These are phyloP conservation scores for Chloebia gouldiae DNA, from an alignment of 2,113 vertebrate genomes.

Conservation along the genomic window DNA sequence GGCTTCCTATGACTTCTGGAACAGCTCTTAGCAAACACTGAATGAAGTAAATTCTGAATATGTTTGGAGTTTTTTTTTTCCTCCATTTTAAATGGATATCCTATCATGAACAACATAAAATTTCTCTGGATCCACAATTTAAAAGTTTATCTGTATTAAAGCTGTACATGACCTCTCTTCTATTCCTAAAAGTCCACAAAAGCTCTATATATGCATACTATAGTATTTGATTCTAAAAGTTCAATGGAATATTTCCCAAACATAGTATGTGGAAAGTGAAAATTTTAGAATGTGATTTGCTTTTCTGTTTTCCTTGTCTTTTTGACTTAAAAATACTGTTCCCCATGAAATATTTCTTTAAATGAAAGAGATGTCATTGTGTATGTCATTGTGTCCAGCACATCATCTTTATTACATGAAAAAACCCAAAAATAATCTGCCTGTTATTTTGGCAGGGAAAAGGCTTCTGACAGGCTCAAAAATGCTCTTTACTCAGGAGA, in stretches of 20 bases:
- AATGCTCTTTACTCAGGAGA: neutral
- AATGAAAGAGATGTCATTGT: neutral
- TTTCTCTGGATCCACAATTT: neutral
- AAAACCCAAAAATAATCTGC: neutral
- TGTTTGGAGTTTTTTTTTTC: fast-evolving
- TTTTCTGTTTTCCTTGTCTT: neutral
- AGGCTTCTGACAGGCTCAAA: neutral
- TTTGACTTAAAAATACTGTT: neutral
- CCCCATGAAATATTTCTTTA: neutral
- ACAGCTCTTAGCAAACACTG: neutral
- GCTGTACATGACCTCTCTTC: neutral
- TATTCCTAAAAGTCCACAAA: neutral
- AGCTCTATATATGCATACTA: neutral
- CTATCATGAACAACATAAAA: neutral
- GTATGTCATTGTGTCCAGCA: fast-evolving
- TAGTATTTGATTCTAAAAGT: neutral
- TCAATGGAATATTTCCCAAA: neutral
- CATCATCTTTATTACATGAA: neutral
- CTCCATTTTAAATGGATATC: neutral
- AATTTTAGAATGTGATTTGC: neutral
- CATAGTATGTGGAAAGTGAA: neutral
- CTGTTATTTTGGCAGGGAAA: neutral
- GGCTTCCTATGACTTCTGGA: neutral
- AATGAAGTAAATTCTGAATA: neutral
- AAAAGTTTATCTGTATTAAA: neutral